Evolutionary conservation across 2,113 vertebrate species (phyloP), one percentile per base, ranked within the genome.

Genomic region (Ptilonorhynchus violaceus): DNA sequence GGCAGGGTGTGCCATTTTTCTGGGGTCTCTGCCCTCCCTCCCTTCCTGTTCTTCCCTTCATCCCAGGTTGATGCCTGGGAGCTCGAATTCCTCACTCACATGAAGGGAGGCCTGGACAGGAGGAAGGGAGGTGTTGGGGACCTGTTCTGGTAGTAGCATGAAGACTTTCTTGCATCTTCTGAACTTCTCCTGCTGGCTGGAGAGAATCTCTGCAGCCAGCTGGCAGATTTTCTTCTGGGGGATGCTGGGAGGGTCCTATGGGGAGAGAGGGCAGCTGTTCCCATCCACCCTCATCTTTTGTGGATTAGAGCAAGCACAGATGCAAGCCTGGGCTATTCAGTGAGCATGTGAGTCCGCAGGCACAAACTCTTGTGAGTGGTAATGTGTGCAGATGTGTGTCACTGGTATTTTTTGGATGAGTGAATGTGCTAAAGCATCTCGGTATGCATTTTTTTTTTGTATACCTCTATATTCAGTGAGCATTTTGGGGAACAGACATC

Each of bases 341-440:
- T 56, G 93, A 93, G 92, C 1, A 0, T 88, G 79, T 75, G 90
- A 93, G 76, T 91, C 93, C 87, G 92, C 83, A 92, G 85, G 87
- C 90, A 82, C 73, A 92, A 92, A 93, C 35, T 1, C 19, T 77
- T 85, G 64, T 4, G 25, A 74, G 68, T 78, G 84, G 67, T 69
- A 50, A 41, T 0, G 4, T 60, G 83, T 78, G 91, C 84, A 87
- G 64, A 91, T 95, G 73, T 82, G 84, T 95, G 80, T 95, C 86
- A 74, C 62, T 52, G 76, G 86, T 91, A 28, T 92, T 92, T 96
- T 93, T 85, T 90, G 73, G 77, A 39, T 91, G 93, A 85, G 76
- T 94, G 96, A 96, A 88, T 87, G 92, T 96, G 91, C 79, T 76
- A 83, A 96, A 95, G 79, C 85, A 85, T 92, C 78, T 93, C 47